Evolutionary conservation across 2,113 vertebrate genomes (phyloP).

Genomic region (Todiramphus saurophagus): DNA sequence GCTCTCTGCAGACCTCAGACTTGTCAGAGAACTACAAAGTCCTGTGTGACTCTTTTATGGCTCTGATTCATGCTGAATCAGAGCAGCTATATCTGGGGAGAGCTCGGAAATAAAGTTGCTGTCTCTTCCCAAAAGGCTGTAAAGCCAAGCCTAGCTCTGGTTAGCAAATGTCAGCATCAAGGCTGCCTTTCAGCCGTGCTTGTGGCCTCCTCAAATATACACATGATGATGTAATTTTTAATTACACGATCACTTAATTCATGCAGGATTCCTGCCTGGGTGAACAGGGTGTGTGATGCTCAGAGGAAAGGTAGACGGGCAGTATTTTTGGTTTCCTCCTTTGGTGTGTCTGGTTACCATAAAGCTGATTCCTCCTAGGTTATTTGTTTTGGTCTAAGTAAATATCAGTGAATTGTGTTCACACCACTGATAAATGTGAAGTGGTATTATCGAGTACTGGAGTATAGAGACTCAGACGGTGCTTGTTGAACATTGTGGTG

Average conservation of each 20-base stretch:
- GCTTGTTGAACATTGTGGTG: not conserved
- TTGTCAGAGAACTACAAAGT: not conserved
- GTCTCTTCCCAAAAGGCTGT: not conserved
- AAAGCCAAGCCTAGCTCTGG: not conserved
- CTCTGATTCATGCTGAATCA: conserved; percentile 50
- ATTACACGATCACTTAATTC: not conserved
- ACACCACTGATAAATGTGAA: not conserved
- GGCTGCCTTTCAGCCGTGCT: not conserved
- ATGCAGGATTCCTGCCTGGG: not conserved
- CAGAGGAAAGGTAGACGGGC: not conserved
- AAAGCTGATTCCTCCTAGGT: not conserved
- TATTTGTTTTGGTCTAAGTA: not conserved
- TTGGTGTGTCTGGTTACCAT: not conserved
- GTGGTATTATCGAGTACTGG: not conserved
- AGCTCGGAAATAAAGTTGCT: not conserved
- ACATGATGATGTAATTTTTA: not conserved
- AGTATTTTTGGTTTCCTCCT: not conserved
- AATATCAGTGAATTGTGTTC: not conserved
- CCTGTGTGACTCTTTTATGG: not conserved
- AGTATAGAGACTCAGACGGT: not conserved
- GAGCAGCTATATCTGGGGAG: not conserved
- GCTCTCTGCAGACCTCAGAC: not conserved
- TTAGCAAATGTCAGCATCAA: not conserved
- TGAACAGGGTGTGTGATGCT: not conserved
- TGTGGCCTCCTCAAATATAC: not conserved